Percentiles rank a stretch among this genome's conserved stretches.
Conservation (phyloP, 2,888 invertebrate genomes). For the Lithophane semibrunnea region DNA sequence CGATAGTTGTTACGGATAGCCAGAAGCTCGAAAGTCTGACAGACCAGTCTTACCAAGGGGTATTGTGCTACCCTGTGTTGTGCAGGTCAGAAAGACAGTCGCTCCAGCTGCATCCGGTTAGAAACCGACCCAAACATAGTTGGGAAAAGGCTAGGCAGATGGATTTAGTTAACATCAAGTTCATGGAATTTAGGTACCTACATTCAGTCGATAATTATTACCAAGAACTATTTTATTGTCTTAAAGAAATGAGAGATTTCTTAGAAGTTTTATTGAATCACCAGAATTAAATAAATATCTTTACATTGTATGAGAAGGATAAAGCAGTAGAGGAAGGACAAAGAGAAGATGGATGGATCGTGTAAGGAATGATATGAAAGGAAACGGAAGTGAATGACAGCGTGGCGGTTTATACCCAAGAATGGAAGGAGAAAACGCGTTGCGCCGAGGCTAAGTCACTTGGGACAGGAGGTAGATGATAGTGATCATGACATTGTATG, state of each 20-base stretch:
- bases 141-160: neutral
- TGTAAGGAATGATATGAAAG: neutral
- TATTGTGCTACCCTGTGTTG: neutral
- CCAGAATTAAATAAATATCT: neutral
- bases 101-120: neutral
- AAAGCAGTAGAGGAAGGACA: neutral
- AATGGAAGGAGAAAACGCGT: neutral
- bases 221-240: conserved; percentile 2
- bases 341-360: neutral
- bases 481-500: neutral
- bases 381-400: neutral
- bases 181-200: neutral
- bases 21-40: neutral
- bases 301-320: conserved; percentile 2
- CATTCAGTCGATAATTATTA: neutral
- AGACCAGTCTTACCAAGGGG: neutral
- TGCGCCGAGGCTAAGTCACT: neutral
- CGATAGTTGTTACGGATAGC: neutral
- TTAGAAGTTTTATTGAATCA: conserved; percentile 22
- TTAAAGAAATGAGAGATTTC: conserved; percentile 14
- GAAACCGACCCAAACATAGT: neutral
- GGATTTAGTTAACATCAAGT: neutral
- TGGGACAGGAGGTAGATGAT: neutral
- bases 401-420: neutral
- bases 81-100: neutral